phyloP scores from a whole-genome alignment of 2,797 vertebrate genomes.

The Helostoma temminkii region DNA sequence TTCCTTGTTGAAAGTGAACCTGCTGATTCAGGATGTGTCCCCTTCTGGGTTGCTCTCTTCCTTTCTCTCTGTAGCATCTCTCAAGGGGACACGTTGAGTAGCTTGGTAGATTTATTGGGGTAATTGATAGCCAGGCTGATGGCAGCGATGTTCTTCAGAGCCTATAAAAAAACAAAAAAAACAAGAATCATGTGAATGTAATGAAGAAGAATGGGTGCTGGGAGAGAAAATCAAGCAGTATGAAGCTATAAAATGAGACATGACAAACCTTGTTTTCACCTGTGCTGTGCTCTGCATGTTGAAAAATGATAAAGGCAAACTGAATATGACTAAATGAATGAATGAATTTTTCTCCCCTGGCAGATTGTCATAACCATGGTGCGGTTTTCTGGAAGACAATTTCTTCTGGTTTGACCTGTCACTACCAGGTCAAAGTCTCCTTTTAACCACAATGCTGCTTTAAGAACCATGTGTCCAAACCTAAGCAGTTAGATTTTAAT shows the following conservation, averaged over 20 bases:
- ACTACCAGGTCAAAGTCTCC: neutral
- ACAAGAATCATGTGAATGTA: constrained; percentile 17
- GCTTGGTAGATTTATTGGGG: constrained; percentile 95
- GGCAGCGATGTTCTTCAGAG: constrained; percentile 97
- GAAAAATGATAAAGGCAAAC: constrained; percentile 1
- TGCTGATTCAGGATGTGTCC: constrained; percentile 52
- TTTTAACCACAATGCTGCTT: neutral
- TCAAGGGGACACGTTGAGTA: constrained; percentile 88
- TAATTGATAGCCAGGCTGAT: constrained; percentile 99
- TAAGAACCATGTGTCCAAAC: no score
- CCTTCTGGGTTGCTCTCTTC: constrained; percentile 18
- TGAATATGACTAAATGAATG: constrained; percentile 15
- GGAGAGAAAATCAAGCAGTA: constrained; percentile 1
- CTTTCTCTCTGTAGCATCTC: constrained; percentile 30
- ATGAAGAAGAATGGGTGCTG: neutral
- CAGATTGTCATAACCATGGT: neutral
- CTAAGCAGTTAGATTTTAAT: neutral
- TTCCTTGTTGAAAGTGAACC: constrained; percentile 22
- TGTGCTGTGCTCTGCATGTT: constrained; percentile 3
- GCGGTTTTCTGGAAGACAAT: no score
- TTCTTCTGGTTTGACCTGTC: neutral
- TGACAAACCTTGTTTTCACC: constrained; percentile 4
- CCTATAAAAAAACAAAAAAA: constrained; percentile 79
- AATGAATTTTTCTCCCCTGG: constrained; percentile 3
- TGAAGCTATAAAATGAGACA: neutral